phyloP scores from a whole-genome alignment of 1,140 invertebrate species.

The Latrodectus geometricus region DNA sequence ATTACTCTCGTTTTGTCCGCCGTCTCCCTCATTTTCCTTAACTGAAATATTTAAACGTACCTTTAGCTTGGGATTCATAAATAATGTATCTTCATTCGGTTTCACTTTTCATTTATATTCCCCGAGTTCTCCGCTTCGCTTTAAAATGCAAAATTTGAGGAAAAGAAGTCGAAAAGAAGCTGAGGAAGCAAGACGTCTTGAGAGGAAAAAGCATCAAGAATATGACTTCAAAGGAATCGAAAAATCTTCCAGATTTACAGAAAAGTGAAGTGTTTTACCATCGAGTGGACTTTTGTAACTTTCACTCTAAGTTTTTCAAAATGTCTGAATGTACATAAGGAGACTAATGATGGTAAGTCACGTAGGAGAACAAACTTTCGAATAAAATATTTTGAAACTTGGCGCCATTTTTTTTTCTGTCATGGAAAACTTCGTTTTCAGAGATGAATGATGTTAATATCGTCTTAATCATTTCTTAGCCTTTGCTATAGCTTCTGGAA shows the following conservation, averaged over 20 bases:
- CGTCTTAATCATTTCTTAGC: too few relatives aligned
- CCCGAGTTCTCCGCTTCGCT: background rate
- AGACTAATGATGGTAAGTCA: background rate
- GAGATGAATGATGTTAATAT: background rate
- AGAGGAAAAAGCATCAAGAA: background rate
- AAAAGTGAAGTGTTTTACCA: background rate
- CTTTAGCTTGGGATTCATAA: background rate
- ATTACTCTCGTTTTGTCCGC: too few relatives aligned
- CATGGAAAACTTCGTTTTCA: background rate
- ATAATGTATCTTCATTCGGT: background rate
- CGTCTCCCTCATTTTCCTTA: background rate
- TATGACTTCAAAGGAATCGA: background rate
- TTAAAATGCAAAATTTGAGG: background rate
- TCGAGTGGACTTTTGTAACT: background rate
- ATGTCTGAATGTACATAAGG: background rate
- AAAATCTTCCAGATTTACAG: background rate
- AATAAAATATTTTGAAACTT: background rate
- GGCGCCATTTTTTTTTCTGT: background rate
- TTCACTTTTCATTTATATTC: background rate
- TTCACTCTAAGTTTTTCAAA: background rate
- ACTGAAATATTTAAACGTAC: background rate
- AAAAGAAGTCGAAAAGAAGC: background rate
- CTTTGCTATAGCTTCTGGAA: too few relatives aligned
- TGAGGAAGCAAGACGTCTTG: background rate
- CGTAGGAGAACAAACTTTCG: background rate